Evolutionary conservation across 2,113 vertebrate genomes (phyloP).

Genomic region (Tympanuchus pallidicinctus): DNA sequence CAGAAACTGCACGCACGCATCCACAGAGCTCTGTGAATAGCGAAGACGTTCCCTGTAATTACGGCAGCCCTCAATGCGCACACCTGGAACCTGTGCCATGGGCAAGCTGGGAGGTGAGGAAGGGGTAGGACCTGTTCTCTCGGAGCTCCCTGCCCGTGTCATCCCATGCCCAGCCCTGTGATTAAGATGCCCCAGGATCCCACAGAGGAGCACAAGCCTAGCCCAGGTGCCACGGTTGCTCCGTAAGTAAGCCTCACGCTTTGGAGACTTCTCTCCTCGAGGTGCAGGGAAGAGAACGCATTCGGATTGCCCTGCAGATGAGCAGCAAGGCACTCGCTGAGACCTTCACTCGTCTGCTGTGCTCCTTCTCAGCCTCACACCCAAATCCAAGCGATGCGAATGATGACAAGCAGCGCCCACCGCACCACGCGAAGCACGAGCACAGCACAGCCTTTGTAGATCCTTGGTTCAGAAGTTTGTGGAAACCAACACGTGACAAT

Average conservation of each 20-base stretch:
- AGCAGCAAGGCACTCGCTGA: background rate
- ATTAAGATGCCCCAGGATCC: slow-evolving; percentile 59
- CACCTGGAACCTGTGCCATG: background rate
- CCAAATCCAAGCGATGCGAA: background rate
- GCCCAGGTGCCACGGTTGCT: slow-evolving; percentile 1
- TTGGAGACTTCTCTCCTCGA: background rate
- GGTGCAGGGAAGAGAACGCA: background rate
- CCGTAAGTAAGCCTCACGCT: background rate
- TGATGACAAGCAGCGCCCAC: background rate
- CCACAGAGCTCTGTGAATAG: background rate
- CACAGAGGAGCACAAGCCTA: slow-evolving; percentile 4
- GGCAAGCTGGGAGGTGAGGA: slow-evolving; percentile 31
- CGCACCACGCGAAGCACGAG: background rate
- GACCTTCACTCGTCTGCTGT: background rate
- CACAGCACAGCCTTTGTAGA: background rate
- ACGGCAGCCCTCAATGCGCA: background rate
- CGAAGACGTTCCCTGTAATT: slow-evolving; percentile 26
- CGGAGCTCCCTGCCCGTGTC: slow-evolving; percentile 2
- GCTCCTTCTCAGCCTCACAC: background rate
- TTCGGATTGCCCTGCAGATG: background rate
- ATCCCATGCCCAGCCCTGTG: slow-evolving; percentile 46
- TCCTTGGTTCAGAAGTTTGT: background rate
- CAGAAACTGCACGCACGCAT: background rate
- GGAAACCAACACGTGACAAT: background rate
- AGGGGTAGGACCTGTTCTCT: slow-evolving; percentile 19